A percentile compares a stretch with the other conserved stretches of the same genome.
These are phyloP conservation scores for Pseudochirops cupreus DNA, from an alignment of 2,797 vertebrate genomes.

Conservation along the genomic window DNA sequence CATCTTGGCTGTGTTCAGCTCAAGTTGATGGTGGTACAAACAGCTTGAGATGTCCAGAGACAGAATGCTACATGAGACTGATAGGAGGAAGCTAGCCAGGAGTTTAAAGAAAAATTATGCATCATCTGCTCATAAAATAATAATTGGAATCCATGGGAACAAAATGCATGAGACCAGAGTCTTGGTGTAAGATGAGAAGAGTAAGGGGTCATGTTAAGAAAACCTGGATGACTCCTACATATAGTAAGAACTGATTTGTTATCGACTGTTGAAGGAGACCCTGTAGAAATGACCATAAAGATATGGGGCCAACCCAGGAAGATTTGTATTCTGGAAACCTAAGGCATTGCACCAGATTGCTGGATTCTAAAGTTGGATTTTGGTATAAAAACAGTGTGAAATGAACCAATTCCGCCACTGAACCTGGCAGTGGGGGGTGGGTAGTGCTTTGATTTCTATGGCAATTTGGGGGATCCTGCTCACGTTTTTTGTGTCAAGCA, in stretches of 20 bases:
- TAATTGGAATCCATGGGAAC: background rate
- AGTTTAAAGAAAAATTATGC: background rate
- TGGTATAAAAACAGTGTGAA: background rate
- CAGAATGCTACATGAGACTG: background rate
- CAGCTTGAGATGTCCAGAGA: background rate
- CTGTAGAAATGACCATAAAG: background rate
- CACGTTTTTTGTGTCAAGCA: background rate
- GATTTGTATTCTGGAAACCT: background rate
- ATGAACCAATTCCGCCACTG: background rate
- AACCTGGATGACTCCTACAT: background rate
- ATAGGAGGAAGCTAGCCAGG: background rate
- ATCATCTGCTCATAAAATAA: slow-evolving; percentile 23
- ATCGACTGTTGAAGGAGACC: background rate
- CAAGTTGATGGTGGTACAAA: background rate
- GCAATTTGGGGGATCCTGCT: background rate
- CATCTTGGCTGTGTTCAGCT: background rate
- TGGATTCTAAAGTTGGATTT: slow-evolving; percentile 3
- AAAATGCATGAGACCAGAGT: background rate
- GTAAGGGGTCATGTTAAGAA: background rate
- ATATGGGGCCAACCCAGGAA: background rate
- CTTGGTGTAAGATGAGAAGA: slow-evolving; percentile 15
- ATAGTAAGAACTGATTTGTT: background rate
- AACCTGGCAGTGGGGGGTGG: background rate
- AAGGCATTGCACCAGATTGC: background rate
- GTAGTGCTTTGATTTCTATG: background rate